These are phyloP conservation scores for Diabrotica virgifera DNA, from an alignment of 1,140 invertebrate genomes.

Conservation along the genomic window DNA sequence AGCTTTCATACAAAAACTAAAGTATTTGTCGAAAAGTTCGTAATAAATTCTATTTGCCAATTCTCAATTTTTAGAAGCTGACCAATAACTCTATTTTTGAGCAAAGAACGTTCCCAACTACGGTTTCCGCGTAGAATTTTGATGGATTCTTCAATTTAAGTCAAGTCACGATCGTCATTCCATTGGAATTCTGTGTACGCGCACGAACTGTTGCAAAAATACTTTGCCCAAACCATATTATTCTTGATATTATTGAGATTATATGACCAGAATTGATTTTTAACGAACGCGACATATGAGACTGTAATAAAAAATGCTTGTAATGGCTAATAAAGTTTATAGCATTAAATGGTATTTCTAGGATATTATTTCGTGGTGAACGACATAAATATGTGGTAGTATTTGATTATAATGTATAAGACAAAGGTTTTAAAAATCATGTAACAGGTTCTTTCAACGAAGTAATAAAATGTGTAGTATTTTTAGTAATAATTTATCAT, in stretches of 20 bases:
- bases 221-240: slow-evolving; percentile 13
- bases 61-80: neutral
- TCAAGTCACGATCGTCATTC: slow-evolving; percentile 14
- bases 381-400: too few species aligned
- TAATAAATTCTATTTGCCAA: neutral
- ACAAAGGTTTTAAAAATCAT: too few species aligned
- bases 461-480: too few species aligned
- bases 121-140: neutral
- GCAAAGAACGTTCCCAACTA: slow-evolving; percentile 1
- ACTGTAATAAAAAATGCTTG: neutral
- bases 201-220: slow-evolving; percentile 17
- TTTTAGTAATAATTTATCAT: too few species aligned
- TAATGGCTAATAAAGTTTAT: neutral
- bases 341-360: neutral
- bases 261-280: slow-evolving; percentile 14
- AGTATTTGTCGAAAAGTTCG: too few species aligned
- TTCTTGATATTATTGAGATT: slow-evolving; percentile 19
- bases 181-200: slow-evolving; percentile 17
- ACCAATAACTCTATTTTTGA: slow-evolving; percentile 1
- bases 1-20: too few species aligned
- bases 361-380: too few species aligned
- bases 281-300: slow-evolving; percentile 4
- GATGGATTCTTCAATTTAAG: slow-evolving; percentile 5
- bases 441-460: too few species aligned
- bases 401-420: too few species aligned